A percentile compares a stretch with the other conserved stretches of the same genome.
Evolutionary conservation across 2,797 vertebrate genomes (phyloP).

Genomic region (Morelia viridis): DNA sequence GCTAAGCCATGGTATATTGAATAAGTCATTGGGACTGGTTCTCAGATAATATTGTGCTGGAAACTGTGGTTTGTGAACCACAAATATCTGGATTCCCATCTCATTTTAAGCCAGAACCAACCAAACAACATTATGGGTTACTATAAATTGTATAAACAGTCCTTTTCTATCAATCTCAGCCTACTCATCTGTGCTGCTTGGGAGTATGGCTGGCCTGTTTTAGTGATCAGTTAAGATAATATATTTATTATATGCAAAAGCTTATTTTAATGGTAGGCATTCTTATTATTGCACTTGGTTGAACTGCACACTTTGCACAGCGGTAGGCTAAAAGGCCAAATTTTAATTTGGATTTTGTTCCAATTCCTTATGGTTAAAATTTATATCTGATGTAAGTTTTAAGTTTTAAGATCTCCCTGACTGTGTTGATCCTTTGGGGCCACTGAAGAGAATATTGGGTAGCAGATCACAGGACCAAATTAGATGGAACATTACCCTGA

Average conservation of each 20-base stretch:
- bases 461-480: neutral
- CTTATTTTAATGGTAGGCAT: no score
- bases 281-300: neutral
- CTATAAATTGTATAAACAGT: no score
- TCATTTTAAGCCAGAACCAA: no score
- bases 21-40: no score
- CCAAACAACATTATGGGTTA: no score
- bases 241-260: neutral
- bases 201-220: neutral
- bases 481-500: neutral
- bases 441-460: neutral
- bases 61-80: no score
- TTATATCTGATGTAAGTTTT: neutral
- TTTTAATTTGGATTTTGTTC: neutral
- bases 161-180: neutral
- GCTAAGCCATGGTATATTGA: no score
- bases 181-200: neutral
- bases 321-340: neutral
- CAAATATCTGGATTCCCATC: no score
- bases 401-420: neutral
- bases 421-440: neutral
- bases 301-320: neutral
- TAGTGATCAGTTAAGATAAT: neutral
- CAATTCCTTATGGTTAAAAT: conserved; percentile 1
- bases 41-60: no score